Evolutionary conservation across 1,140 invertebrate species (phyloP).

Genomic region (Trichonephila inaurata): DNA sequence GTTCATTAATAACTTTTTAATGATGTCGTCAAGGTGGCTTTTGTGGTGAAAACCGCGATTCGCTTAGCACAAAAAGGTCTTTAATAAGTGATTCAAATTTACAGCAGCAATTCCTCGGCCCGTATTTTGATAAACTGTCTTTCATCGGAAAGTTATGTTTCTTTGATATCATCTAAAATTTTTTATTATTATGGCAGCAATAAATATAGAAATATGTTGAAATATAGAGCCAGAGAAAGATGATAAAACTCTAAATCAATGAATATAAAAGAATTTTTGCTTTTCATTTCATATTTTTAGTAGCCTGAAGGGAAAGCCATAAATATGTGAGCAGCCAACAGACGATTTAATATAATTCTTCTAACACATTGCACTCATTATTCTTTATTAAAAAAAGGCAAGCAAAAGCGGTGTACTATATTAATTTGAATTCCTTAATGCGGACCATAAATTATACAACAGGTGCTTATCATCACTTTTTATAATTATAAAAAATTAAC

Average conservation of each 20-base stretch:
- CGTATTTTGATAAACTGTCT: not conserved
- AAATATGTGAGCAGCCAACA: too few species aligned
- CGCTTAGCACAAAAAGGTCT: not conserved
- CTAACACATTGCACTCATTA: too few species aligned
- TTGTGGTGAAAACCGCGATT: constrained; percentile 15
- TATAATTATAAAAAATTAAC: too few species aligned
- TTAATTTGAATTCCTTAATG: too few species aligned
- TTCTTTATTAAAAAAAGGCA: too few species aligned
- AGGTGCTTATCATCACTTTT: too few species aligned
- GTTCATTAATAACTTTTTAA: constrained; percentile 16
- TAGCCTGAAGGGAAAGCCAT: too few species aligned
- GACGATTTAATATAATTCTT: too few species aligned
- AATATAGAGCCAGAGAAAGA: not conserved
- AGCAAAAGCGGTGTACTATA: too few species aligned
- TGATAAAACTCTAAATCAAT: not conserved
- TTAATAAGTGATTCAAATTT: constrained; percentile 3
- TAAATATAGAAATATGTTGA: not conserved
- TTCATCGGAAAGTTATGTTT: not conserved
- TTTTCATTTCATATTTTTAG: not conserved
- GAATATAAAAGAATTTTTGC: not conserved
- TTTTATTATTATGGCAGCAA: not conserved
- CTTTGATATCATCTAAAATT: not conserved
- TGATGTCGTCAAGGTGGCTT: constrained; percentile 16
- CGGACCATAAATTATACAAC: too few species aligned
- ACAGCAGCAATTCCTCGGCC: not conserved